phyloP scores from a whole-genome alignment of 2,113 vertebrate genomes.

The Cryptomyrus ogoouensis region DNA sequence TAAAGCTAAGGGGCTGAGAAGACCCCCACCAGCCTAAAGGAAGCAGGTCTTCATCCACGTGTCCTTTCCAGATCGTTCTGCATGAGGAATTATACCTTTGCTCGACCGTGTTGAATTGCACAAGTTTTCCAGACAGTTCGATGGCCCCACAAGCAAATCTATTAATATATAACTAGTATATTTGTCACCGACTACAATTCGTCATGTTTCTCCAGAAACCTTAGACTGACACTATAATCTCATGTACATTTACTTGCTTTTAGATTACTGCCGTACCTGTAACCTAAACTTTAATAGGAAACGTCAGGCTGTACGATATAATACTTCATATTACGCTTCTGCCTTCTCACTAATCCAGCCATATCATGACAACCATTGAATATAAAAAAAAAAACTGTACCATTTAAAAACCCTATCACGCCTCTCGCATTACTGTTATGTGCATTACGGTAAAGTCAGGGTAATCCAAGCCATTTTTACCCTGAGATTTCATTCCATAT shows the following conservation, averaged over 20 bases:
- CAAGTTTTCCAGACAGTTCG: background rate
- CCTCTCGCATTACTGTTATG: background rate
- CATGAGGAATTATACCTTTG: background rate
- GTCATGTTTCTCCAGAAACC: background rate
- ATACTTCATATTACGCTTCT: background rate
- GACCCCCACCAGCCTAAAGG: background rate
- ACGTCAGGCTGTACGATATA: background rate
- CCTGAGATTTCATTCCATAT: constrained; percentile 12
- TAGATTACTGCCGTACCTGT: background rate
- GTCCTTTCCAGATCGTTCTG: background rate
- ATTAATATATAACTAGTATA: background rate
- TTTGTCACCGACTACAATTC: background rate
- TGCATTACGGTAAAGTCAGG: background rate
- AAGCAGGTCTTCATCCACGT: background rate
- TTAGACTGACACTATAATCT: background rate
- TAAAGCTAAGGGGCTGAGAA: background rate
- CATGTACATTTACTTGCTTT: background rate
- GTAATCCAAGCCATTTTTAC: constrained; percentile 22
- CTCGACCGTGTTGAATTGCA: background rate
- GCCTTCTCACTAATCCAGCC: background rate
- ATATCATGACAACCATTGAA: background rate
- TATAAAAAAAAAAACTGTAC: background rate
- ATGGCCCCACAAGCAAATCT: background rate
- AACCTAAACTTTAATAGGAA: background rate
- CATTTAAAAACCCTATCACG: background rate